Percentiles rank a stretch among this genome's conserved stretches.
phyloP scores from a whole-genome alignment of 2,113 vertebrate genomes.

The Hemicordylus capensis region DNA sequence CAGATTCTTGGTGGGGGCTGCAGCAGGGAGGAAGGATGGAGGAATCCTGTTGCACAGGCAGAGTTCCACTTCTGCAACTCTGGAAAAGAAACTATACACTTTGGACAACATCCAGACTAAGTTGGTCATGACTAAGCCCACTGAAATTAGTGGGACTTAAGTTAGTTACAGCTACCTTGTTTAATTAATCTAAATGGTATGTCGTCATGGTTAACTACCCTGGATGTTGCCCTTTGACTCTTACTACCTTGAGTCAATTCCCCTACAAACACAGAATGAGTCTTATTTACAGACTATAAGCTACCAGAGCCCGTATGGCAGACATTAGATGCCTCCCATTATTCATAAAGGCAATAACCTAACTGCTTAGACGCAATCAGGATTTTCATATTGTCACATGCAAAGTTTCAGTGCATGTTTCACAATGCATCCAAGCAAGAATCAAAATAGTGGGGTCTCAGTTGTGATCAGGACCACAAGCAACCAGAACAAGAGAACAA shows the following conservation, averaged over 20 bases:
- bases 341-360: conserved; percentile 58
- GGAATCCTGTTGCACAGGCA: too few relatives aligned
- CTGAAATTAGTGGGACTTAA: too few relatives aligned
- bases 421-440: neutral
- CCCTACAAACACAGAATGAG: conserved; percentile 48
- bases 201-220: too few relatives aligned
- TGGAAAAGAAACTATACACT: too few relatives aligned
- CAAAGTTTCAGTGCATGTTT: conserved; percentile 12
- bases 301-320: conserved; percentile 59
- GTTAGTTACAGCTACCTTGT: too few relatives aligned
- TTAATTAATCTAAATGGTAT: too few relatives aligned
- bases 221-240: conserved; percentile 65
- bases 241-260: conserved; percentile 58
- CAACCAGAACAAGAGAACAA: neutral
- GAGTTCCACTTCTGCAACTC: too few relatives aligned
- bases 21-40: too few relatives aligned
- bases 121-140: too few relatives aligned
- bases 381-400: conserved; percentile 26
- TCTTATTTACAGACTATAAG: conserved; percentile 62
- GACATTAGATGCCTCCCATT: conserved; percentile 56
- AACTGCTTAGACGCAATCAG: neutral
- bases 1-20: too few relatives aligned
- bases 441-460: neutral
- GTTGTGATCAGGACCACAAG: neutral
- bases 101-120: neutral